These are phyloP conservation scores for Stenodera caucasica DNA, from an alignment of 2,888 invertebrate genomes.

Conservation along the genomic window DNA sequence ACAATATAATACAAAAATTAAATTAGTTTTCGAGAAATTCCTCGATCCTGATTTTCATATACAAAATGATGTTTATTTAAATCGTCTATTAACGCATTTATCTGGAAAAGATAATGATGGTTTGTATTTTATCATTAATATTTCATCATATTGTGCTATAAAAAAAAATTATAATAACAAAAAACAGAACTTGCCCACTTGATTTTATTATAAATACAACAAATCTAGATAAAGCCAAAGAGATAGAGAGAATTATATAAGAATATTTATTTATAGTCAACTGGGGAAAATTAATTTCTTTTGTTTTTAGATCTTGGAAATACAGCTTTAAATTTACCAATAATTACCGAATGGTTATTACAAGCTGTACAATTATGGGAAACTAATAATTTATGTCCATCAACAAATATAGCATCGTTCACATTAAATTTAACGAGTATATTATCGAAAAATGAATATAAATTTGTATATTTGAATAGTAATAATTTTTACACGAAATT, in stretches of 20 bases:
- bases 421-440: conserved; percentile 66
- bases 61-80: conserved; percentile 66
- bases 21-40: conserved; percentile 62
- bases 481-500: conserved; percentile 54
- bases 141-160: background rate
- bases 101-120: conserved; percentile 59
- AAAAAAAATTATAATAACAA: background rate
- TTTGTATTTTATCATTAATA: conserved; percentile 14
- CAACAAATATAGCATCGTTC: conserved; percentile 58
- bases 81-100: conserved; percentile 65
- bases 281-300: background rate
- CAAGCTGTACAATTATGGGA: conserved; percentile 53
- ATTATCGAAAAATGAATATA: conserved; percentile 61
- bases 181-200: no score
- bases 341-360: conserved; percentile 56
- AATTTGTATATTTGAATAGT: conserved; percentile 61
- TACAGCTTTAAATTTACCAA: conserved; percentile 48
- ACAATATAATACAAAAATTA: conserved; percentile 58
- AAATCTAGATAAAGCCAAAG: no score
- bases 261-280: no score
- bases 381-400: conserved; percentile 23
- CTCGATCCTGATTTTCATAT: conserved; percentile 62
- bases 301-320: conserved; percentile 49
- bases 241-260: no score
- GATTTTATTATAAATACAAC: no score